Evolutionary conservation across 1,140 invertebrate genomes (phyloP).

Genomic region (Belonocnema kinseyi): DNA sequence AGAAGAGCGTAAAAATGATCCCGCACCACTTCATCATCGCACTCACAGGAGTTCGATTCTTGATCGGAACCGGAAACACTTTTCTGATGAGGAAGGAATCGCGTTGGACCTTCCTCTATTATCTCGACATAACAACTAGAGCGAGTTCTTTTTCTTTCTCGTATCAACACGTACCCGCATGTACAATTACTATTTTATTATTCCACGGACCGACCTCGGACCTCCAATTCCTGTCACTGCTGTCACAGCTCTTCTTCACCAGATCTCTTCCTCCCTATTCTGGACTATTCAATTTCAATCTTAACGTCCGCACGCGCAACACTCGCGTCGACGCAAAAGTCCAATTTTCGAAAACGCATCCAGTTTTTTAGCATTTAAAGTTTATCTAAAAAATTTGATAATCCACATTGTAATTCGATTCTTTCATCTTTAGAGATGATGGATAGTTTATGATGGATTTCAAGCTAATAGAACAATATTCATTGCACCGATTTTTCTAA

Average conservation of each 20-base stretch:
- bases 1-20: slow-evolving; percentile 12
- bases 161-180: not conserved
- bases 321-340: slow-evolving; percentile 19
- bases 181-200: slow-evolving; percentile 1
- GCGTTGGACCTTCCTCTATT: not conserved
- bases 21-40: slow-evolving; percentile 18
- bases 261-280: slow-evolving; percentile 24
- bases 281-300: slow-evolving; percentile 22
- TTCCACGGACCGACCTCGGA: slow-evolving; percentile 6
- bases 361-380: not conserved
- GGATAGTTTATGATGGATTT: too few relatives aligned
- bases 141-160: not conserved
- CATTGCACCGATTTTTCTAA: too few relatives aligned
- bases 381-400: slow-evolving; percentile 35
- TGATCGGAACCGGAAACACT: slow-evolving; percentile 11
- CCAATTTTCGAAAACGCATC: not conserved
- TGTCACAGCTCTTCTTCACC: not conserved
- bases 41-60: slow-evolving; percentile 9
- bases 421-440: too few relatives aligned
- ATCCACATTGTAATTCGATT: too few relatives aligned
- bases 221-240: slow-evolving; percentile 9
- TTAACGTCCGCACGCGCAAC: slow-evolving; percentile 27
- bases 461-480: too few relatives aligned
- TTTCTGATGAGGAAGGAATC: not conserved
- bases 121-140: slow-evolving; percentile 16